Percentiles rank a stretch among this genome's conserved stretches.
Evolutionary conservation across 2,888 invertebrate genomes (phyloP).

Genomic region (Brachyptera putata): DNA sequence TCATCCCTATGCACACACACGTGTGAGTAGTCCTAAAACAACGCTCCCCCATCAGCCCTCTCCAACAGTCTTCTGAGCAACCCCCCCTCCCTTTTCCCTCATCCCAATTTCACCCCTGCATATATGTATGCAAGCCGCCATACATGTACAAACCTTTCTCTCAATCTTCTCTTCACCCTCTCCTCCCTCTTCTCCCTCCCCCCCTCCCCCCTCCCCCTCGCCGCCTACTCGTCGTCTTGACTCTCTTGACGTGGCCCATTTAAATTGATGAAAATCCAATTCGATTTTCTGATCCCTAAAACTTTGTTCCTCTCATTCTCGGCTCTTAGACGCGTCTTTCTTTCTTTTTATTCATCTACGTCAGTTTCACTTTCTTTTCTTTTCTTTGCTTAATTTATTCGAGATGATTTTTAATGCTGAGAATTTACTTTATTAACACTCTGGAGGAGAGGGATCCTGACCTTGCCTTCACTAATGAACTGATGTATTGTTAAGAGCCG

Average conservation of each 20-base stretch:
- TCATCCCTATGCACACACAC: neutral
- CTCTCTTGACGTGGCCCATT: constrained; percentile 22
- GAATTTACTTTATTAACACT: too few relatives aligned
- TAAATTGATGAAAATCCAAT: constrained; percentile 31
- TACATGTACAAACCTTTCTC: constrained; percentile 9
- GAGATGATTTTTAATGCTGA: neutral
- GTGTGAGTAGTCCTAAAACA: constrained; percentile 14
- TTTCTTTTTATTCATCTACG: neutral
- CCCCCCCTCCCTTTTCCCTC: constrained; percentile 2
- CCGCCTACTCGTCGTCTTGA: neutral
- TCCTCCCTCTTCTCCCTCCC: neutral
- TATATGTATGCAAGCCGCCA: constrained; percentile 14
- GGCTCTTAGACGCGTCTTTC: neutral
- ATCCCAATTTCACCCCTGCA: neutral
- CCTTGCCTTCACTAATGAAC: too few relatives aligned
- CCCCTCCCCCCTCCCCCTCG: neutral
- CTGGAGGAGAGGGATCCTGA: too few relatives aligned
- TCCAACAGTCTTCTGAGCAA: neutral
- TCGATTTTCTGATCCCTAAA: constrained; percentile 28
- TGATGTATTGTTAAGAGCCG: too few relatives aligned
- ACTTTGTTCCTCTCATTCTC: constrained; percentile 5
- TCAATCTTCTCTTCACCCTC: neutral
- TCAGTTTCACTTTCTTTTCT: neutral
- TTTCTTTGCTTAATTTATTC: neutral
- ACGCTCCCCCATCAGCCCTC: constrained; percentile 10